Evolutionary conservation across 2,888 invertebrate genomes (phyloP), one percentile per base, ranked within the genome.

Genomic region (Trissolcus brochymenae): DNA sequence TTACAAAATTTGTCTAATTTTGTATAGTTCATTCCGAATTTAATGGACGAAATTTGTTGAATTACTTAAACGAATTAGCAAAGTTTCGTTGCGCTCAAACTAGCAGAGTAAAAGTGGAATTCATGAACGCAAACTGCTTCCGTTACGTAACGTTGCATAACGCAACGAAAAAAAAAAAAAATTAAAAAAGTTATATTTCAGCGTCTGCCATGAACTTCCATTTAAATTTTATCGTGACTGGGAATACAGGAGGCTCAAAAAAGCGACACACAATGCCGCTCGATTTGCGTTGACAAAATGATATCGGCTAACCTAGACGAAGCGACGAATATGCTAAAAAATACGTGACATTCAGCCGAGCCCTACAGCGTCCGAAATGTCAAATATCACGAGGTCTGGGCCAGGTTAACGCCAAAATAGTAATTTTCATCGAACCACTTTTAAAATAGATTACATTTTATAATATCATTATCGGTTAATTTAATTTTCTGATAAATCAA

Each of bases 371-470:
- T 11, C 62, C 56, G 49, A 73, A 73, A 67, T 73, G 66, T 73
- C 66, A 66, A 60, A 60, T 66, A 73, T 73, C 73, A 66, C 65
- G 65, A 65, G 57, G 60, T 61, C 50, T 55, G 60, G 66, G 60
- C 61, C 66, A 16, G 55, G 35, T 59, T 35, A 35, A 35, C 35
- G 35, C 35, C 35, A 35, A 35, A 35, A 35, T 35, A 1, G 35
- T 35, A 35, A 35, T 35, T 35, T 9, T 35, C 35, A 35, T 35
- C 35, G 35, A 35, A 35, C 35, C 9, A 9, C 7, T 35, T 35
- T 35, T 35, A 35, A 35, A 35, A 35, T 35, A 35, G 35, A 35
- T 11, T 9, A 35, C 6, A 35, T 11, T 9, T 7, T 11, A 35
- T 35, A 7, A 35, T 35, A 11, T 35, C 6, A 35, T 35, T 35